Conservation (phyloP, 2,888 invertebrate species). For the Leuctra nigra region DNA sequence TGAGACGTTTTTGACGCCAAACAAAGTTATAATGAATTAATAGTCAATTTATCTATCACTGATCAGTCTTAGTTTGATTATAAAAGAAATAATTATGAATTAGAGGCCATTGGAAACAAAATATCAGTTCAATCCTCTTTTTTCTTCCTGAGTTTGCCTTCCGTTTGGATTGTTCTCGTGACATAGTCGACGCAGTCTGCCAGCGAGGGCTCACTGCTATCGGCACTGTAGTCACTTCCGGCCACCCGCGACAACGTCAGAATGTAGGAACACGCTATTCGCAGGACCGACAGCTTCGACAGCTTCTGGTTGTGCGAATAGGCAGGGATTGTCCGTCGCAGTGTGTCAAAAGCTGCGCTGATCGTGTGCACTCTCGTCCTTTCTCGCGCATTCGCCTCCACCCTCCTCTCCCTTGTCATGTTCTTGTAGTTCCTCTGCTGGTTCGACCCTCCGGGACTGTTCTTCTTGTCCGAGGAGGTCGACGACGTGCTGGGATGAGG, state of each 20-base stretch:
- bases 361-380: conserved; percentile 91
- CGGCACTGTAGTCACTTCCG: conserved; percentile 58
- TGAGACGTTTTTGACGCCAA: too few relatives aligned
- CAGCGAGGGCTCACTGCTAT: conserved; percentile 53
- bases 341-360: conserved; percentile 88
- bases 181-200: conserved; percentile 76
- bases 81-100: too few relatives aligned
- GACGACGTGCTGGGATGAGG: conserved; percentile 20
- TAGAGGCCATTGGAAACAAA: too few relatives aligned
- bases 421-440: conserved; percentile 90
- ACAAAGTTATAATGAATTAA: too few relatives aligned
- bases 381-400: conserved; percentile 92
- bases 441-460: not conserved
- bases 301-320: conserved; percentile 92
- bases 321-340: conserved; percentile 77
- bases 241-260: conserved; percentile 75
- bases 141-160: conserved; percentile 81
- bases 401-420: conserved; percentile 86
- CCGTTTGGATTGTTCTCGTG: conserved; percentile 88
- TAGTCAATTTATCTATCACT: too few relatives aligned
- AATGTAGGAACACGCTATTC: conserved; percentile 92
- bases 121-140: conserved; percentile 56
- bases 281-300: conserved; percentile 83
- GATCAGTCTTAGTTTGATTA: too few relatives aligned
- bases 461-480: conserved; percentile 26